These are phyloP conservation scores for Eupithecia exiguata DNA, from an alignment of 2,888 invertebrate genomes.

Conservation along the genomic window DNA sequence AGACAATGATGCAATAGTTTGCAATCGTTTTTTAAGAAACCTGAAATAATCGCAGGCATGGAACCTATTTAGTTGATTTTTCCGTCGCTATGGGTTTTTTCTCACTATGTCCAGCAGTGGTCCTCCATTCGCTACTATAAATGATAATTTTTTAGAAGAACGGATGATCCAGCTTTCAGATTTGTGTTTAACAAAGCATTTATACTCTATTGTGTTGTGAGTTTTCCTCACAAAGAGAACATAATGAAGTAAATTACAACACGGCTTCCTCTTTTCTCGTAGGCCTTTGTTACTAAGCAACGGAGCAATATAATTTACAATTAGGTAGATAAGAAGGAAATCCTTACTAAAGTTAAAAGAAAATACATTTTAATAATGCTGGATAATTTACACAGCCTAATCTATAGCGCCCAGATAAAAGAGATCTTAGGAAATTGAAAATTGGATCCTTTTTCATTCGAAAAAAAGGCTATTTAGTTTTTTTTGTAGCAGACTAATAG, in stretches of 20 bases:
- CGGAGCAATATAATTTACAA: not conserved
- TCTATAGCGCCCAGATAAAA: too few relatives aligned
- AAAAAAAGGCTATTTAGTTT: not conserved
- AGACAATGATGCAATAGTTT: not conserved
- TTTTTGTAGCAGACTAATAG: not conserved
- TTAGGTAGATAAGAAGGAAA: not conserved
- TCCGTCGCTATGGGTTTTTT: not conserved
- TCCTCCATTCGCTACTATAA: not conserved
- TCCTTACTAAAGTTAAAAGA: not conserved
- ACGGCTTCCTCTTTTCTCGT: not conserved
- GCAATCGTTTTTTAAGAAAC: not conserved
- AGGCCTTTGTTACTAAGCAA: conserved; percentile 1
- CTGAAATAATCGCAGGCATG: not conserved
- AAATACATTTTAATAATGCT: too few relatives aligned
- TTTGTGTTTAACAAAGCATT: not conserved
- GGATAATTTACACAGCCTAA: too few relatives aligned
- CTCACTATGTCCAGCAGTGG: not conserved
- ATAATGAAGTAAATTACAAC: not conserved
- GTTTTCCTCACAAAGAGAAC: not conserved
- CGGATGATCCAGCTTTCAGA: not conserved
- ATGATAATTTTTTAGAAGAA: not conserved
- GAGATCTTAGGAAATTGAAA: not conserved
- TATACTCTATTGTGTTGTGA: not conserved
- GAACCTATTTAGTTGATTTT: not conserved
- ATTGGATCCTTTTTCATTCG: not conserved